phyloP scores from a whole-genome alignment of 1,140 invertebrate genomes.

The Steinernema feltiae region DNA sequence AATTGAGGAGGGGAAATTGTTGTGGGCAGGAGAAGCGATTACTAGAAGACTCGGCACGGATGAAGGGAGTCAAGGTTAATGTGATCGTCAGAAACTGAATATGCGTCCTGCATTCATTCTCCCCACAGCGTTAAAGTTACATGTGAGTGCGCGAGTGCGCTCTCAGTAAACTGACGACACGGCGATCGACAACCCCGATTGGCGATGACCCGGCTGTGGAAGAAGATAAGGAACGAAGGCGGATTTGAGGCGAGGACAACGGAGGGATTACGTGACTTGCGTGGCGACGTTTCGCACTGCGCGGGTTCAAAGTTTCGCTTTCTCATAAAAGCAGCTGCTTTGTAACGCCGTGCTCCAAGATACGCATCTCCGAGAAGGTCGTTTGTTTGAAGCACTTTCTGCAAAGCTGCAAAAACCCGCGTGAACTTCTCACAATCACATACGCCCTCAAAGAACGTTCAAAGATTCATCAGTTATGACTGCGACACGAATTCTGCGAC shows the following conservation, averaged over 20 bases:
- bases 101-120: background rate
- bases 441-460: background rate
- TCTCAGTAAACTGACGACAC: background rate
- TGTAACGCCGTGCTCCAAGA: too few relatives aligned
- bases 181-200: background rate
- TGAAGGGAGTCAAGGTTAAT: background rate
- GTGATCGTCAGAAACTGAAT: background rate
- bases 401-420: background rate
- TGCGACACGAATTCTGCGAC: too few relatives aligned
- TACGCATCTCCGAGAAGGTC: background rate
- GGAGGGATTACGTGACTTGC: background rate
- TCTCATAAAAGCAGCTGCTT: too few relatives aligned
- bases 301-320: too few relatives aligned
- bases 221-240: slow-evolving; percentile 6
- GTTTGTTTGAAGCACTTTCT: background rate
- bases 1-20: too few relatives aligned
- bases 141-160: slow-evolving; percentile 10
- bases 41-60: too few relatives aligned
- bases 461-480: background rate
- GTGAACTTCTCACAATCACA: background rate
- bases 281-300: background rate
- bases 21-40: too few relatives aligned
- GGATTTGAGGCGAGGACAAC: background rate
- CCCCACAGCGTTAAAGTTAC: background rate
- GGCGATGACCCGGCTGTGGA: slow-evolving; percentile 5